These are phyloP conservation scores for Hyposmocoma kahamanoa DNA, from an alignment of 1,140 invertebrate species.

Conservation along the genomic window DNA sequence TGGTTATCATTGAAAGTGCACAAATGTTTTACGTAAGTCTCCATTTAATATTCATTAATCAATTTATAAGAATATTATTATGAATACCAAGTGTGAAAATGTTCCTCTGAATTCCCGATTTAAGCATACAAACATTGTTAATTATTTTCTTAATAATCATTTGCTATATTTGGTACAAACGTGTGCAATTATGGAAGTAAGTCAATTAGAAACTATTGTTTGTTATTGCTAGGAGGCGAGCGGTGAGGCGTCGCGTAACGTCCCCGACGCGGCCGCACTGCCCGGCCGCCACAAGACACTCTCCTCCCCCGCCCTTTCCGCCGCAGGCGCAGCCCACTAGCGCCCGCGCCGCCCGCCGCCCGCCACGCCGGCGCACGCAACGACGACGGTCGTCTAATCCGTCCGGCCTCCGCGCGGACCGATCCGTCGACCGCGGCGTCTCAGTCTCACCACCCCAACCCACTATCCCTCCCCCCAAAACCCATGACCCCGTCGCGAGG, in stretches of 20 bases:
- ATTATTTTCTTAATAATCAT: no score
- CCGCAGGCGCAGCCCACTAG: constrained; percentile 7
- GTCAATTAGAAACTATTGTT: no score
- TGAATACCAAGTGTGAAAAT: no score
- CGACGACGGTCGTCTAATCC: constrained; percentile 42
- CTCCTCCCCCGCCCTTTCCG: constrained; percentile 13
- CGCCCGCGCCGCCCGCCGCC: constrained; percentile 22
- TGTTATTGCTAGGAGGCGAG: constrained; percentile 56
- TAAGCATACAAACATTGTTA: no score
- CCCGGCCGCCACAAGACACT: constrained; percentile 10
- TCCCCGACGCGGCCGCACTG: constrained; percentile 14
- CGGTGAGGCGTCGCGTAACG: constrained; percentile 63
- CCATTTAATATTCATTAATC: constrained; percentile 37
- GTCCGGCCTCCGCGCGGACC: constrained; percentile 48
- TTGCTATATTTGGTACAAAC: no score
- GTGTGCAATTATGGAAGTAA: no score
- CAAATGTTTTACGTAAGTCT: constrained; percentile 72
- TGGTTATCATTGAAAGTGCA: constrained; percentile 91
- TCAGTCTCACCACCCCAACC: constrained; percentile 31
- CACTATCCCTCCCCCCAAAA: constrained; percentile 19
- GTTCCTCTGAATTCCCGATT: no score
- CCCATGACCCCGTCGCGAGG: constrained; percentile 21
- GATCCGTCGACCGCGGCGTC: constrained; percentile 49
- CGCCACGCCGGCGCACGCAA: constrained; percentile 27
- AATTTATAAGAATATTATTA: no score